A percentile compares a stretch with the other conserved stretches of the same genome.
phyloP scores from a whole-genome alignment of 2,113 vertebrate species.

The Danionella cerebrum region DNA sequence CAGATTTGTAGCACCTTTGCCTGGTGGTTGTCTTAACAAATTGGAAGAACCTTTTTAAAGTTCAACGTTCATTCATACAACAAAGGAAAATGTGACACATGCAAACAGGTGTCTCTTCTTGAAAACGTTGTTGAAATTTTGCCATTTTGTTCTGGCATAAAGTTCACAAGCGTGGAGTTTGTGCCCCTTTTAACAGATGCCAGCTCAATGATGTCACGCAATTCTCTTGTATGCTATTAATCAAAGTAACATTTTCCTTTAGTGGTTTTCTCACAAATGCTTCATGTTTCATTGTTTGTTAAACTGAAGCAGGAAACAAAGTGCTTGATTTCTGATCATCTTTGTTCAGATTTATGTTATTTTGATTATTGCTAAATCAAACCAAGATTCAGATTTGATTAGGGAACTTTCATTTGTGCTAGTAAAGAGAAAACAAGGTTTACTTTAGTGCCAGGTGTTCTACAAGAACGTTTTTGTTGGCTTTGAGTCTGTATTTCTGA shows the following conservation, averaged over 20 bases:
- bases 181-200: not conserved
- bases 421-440: not conserved
- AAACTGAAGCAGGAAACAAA: not conserved
- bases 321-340: not conserved
- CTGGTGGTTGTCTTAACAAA: slow-evolving; percentile 3
- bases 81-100: not conserved
- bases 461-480: not conserved
- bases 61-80: not conserved
- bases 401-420: not conserved
- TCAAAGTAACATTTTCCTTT: not conserved
- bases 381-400: not conserved
- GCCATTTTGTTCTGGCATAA: not conserved
- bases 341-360: not conserved
- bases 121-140: not conserved
- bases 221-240: not conserved
- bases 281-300: not conserved
- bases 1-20: not conserved
- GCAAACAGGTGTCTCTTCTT: not conserved
- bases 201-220: not conserved
- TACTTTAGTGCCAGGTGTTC: slow-evolving; percentile 3
- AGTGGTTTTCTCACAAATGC: not conserved
- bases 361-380: not conserved
- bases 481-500: slow-evolving; percentile 1
- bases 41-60: too few relatives aligned
- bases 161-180: not conserved